A percentile compares a stretch with the other conserved stretches of the same genome.
Evolutionary conservation across 2,888 invertebrate genomes (phyloP).

Genomic region (Hoplodrina ambigua): DNA sequence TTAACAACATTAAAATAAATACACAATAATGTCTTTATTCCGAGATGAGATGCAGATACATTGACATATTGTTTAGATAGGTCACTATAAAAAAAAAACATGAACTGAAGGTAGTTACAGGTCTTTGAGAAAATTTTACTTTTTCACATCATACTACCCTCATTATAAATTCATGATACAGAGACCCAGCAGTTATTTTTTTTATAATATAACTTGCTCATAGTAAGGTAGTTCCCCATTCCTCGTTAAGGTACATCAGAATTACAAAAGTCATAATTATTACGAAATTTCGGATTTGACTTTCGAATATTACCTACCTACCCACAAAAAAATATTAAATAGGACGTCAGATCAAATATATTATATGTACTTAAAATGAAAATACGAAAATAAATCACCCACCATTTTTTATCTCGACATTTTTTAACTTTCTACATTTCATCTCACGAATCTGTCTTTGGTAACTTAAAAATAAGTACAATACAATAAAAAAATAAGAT

Average conservation of each 20-base stretch:
- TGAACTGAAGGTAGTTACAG: too few species aligned
- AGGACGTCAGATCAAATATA: background rate
- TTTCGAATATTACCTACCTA: background rate
- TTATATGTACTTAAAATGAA: background rate
- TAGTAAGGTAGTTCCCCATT: background rate
- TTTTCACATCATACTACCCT: background rate
- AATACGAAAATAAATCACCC: background rate
- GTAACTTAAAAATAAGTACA: constrained; percentile 41
- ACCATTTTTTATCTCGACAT: background rate
- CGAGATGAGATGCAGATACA: constrained; percentile 40
- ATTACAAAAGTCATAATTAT: background rate
- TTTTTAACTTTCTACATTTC: constrained; percentile 14
- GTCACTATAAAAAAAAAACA: background rate
- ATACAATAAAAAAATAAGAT: constrained; percentile 26
- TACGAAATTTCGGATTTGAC: background rate
- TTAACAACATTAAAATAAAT: constrained; percentile 21
- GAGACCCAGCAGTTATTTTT: background rate
- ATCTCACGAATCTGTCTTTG: constrained; percentile 46
- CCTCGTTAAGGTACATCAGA: too few species aligned
- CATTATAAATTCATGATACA: background rate
- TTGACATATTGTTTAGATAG: background rate
- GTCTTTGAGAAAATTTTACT: too few species aligned
- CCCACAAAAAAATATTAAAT: background rate
- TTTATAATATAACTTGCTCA: background rate
- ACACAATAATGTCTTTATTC: constrained; percentile 44